Evolutionary conservation across 2,113 vertebrate genomes (phyloP).

Genomic region (Vulpes ferrilata): DNA sequence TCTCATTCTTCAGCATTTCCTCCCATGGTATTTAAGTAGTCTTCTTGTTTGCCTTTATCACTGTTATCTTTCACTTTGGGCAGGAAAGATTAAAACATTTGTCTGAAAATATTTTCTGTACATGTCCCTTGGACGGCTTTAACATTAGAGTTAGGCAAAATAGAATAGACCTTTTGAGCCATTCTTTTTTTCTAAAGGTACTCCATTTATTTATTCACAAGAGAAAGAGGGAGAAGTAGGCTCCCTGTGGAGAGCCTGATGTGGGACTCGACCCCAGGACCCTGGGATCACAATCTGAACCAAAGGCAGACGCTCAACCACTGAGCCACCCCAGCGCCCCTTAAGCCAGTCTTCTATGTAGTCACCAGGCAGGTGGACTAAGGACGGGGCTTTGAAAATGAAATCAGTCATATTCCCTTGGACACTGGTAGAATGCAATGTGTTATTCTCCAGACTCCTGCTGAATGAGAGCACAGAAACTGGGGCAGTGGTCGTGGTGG

Average conservation of each 20-base stretch:
- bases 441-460: not conserved
- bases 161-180: not conserved
- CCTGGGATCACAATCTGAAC: too few species aligned
- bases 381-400: not conserved
- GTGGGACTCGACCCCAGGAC: too few species aligned
- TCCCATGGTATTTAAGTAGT: not conserved
- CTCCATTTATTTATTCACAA: too few species aligned
- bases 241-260: too few species aligned
- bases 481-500: not conserved
- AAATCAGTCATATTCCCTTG: not conserved
- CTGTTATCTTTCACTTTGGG: not conserved
- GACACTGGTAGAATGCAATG: not conserved
- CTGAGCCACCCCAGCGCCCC: too few species aligned
- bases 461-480: not conserved
- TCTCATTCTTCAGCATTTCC: not conserved
- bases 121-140: not conserved
- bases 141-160: not conserved
- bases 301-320: too few species aligned
- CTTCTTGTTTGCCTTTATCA: not conserved
- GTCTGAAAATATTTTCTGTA: not conserved
- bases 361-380: not conserved
- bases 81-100: not conserved
- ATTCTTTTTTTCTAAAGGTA: too few species aligned
- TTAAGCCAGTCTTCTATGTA: not conserved
- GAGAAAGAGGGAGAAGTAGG: too few species aligned